Conservation (phyloP, 1,140 invertebrate genomes). For the Eciton burchellii region DNA sequence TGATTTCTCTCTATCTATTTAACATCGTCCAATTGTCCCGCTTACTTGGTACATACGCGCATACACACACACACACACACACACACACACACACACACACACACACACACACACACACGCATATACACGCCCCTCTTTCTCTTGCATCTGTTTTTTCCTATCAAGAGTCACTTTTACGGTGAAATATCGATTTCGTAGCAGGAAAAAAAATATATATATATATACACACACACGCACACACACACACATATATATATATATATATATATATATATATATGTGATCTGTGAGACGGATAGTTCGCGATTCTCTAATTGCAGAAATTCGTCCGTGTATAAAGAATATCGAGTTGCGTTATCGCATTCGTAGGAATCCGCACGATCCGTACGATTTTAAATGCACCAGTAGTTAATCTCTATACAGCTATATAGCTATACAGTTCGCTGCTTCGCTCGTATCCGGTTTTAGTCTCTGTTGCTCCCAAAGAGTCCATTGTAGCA, state of each 20-base stretch:
- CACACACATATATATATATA: slow-evolving; percentile 2
- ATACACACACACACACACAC: too few species aligned
- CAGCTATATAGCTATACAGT: too few species aligned
- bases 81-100: too few species aligned
- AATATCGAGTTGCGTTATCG: slow-evolving; percentile 24
- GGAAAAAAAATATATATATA: slow-evolving; percentile 39
- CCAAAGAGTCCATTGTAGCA: slow-evolving; percentile 39
- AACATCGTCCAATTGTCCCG: slow-evolving; percentile 12
- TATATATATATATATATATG: background rate
- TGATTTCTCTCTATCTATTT: slow-evolving; percentile 4
- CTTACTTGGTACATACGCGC: slow-evolving; percentile 4
- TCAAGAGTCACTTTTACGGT: slow-evolving; percentile 21
- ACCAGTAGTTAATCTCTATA: slow-evolving; percentile 56
- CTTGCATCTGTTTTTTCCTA: background rate
- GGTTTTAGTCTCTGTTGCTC: slow-evolving; percentile 40
- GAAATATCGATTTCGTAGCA: slow-evolving; percentile 34
- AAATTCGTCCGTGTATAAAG: slow-evolving; percentile 34
- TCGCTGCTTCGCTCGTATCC: slow-evolving; percentile 58
- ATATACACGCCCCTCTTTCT: background rate
- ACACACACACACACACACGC: too few species aligned
- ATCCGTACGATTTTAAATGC: slow-evolving; percentile 65
- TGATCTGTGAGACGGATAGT: slow-evolving; percentile 25
- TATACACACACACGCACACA: background rate
- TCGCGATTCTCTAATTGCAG: slow-evolving; percentile 26
- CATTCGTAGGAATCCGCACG: slow-evolving; percentile 31